These are phyloP conservation scores for Mystacornis crossleyi DNA, from an alignment of 2,113 vertebrate species.

Conservation along the genomic window DNA sequence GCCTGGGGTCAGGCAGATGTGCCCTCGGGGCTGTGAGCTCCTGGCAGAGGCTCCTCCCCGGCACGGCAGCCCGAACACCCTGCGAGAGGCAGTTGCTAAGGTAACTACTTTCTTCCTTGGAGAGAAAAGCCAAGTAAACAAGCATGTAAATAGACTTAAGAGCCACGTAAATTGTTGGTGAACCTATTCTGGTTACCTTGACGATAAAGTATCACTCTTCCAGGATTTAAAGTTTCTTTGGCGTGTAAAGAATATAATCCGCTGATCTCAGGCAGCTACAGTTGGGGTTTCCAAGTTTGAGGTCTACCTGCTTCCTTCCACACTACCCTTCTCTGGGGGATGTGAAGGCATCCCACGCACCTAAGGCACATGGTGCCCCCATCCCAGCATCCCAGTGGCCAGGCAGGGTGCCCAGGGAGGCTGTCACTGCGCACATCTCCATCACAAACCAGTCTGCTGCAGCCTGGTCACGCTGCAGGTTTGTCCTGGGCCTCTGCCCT, in stretches of 20 bases:
- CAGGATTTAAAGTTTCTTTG: constrained; percentile 62
- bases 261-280: neutral
- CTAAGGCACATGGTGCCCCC: neutral
- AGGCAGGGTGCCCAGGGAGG: neutral
- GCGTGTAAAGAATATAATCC: neutral
- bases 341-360: neutral
- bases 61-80: constrained; percentile 23
- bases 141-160: constrained; percentile 77
- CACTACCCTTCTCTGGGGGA: neutral
- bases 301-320: neutral
- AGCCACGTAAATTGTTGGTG: constrained; percentile 75
- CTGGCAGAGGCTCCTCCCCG: constrained; percentile 45
- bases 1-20: neutral
- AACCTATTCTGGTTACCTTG: constrained; percentile 78
- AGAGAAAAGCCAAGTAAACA: constrained; percentile 78
- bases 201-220: constrained; percentile 66
- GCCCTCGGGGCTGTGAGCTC: neutral
- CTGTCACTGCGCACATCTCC: neutral
- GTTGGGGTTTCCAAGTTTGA: neutral
- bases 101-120: constrained; percentile 71
- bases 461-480: neutral
- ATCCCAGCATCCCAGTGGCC: neutral
- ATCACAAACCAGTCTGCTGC: too few species aligned
- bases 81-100: constrained; percentile 73
- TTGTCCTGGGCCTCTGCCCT: neutral